A percentile compares a stretch with the other conserved stretches of the same genome.
These are phyloP conservation scores for Caenorhabditis virilis DNA, from an alignment of 2,888 invertebrate species.

Conservation along the genomic window DNA sequence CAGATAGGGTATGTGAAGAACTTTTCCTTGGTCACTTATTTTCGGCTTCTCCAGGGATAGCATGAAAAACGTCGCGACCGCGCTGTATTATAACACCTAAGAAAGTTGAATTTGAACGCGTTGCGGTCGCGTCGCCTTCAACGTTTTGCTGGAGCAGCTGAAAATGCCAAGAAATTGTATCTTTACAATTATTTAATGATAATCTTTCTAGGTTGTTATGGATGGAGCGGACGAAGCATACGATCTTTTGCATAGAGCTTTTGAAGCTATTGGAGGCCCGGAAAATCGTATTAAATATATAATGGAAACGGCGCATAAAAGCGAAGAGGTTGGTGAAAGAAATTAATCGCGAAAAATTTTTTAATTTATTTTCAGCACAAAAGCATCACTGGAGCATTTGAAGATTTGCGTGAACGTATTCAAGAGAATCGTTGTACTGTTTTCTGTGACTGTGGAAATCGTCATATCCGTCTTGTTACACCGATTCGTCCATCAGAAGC, in stretches of 20 bases:
- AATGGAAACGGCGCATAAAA: constrained; percentile 9
- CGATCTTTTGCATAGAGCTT: constrained; percentile 91
- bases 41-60: too few species aligned
- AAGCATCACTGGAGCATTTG: constrained; percentile 28
- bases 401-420: constrained; percentile 20
- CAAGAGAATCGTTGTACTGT: constrained; percentile 84
- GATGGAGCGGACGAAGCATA: constrained; percentile 90
- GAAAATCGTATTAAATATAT: constrained; percentile 70
- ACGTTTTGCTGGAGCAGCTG: too few species aligned
- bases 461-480: constrained; percentile 85
- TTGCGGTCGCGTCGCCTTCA: too few species aligned
- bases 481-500: constrained; percentile 89
- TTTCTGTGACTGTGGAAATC: constrained; percentile 87
- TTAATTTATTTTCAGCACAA: constrained; percentile 45
- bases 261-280: constrained; percentile 89
- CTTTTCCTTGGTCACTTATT: not conserved
- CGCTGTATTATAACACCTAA: too few species aligned
- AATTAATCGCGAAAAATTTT: too few species aligned
- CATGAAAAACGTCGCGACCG: too few species aligned
- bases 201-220: constrained; percentile 21
- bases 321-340: constrained; percentile 9
- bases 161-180: not conserved
- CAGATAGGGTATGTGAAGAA: constrained; percentile 77
- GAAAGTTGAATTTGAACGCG: too few species aligned
- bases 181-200: not conserved